Evolutionary conservation across 92 coral and sea anemone species (phyloP).

Genomic region (Muricea muricata): DNA sequence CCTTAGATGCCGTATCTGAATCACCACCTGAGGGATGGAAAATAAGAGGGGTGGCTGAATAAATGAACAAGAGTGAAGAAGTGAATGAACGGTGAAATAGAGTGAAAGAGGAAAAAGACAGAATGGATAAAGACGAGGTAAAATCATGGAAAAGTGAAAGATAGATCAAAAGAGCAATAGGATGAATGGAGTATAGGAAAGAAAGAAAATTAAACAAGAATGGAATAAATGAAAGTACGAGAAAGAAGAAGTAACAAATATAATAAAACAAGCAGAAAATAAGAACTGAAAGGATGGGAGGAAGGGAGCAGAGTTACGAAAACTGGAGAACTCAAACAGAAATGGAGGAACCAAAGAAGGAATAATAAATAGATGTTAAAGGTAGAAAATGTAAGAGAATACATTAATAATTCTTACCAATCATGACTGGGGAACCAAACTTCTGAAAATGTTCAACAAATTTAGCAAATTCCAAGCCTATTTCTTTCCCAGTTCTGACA

Average conservation of each 20-base stretch:
- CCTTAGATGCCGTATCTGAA: constrained; percentile 89
- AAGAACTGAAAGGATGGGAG: not conserved
- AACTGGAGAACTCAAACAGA: not conserved
- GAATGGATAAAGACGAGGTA: not conserved
- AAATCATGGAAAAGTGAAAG: not conserved
- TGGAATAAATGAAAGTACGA: not conserved
- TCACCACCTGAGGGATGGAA: constrained; percentile 75
- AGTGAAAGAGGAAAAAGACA: not conserved
- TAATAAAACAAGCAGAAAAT: too few species aligned
- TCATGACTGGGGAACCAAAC: constrained; percentile 92
- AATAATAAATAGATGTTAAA: not conserved
- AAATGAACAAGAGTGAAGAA: not conserved
- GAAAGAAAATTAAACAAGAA: too few species aligned
- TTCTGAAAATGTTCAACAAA: constrained; percentile 73
- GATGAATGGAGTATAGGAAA: too few species aligned
- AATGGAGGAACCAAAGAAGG: not conserved
- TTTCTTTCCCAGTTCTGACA: constrained; percentile 63
- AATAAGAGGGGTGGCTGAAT: too few species aligned
- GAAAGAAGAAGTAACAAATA: not conserved
- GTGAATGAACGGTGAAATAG: not conserved
- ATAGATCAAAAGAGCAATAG: not conserved
- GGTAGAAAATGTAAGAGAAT: not conserved
- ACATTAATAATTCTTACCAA: constrained; percentile 66
- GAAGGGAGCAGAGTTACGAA: not conserved
- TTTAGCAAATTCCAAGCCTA: constrained; percentile 65